A percentile compares a stretch with the other conserved stretches of the same genome.
These are phyloP conservation scores for Pseudachorutes palmiensis DNA, from an alignment of 1,140 invertebrate species.

Conservation along the genomic window DNA sequence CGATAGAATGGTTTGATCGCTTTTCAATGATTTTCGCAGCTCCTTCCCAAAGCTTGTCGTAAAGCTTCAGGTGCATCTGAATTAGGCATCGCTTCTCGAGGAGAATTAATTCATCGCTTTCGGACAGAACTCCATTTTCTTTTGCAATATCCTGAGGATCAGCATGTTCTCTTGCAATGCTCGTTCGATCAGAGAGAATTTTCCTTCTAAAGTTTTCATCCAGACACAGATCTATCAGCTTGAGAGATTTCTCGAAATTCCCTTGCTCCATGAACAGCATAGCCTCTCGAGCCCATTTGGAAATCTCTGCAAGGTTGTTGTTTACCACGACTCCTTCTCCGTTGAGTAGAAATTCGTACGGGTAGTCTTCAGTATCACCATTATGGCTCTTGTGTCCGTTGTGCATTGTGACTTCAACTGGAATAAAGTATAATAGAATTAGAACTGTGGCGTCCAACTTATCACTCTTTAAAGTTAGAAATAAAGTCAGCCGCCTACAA, in stretches of 20 bases:
- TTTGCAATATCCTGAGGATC: not conserved
- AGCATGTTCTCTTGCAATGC: not conserved
- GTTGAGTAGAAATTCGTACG: too few relatives aligned
- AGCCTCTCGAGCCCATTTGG: slow-evolving; percentile 20
- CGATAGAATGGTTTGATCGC: slow-evolving; percentile 23
- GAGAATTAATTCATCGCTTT: slow-evolving; percentile 25
- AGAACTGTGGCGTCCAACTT: too few relatives aligned
- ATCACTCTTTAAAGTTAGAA: too few relatives aligned
- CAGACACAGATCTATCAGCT: slow-evolving; percentile 20
- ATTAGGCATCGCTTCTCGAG: slow-evolving; percentile 34
- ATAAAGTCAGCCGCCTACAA: too few relatives aligned
- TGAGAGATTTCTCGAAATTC: slow-evolving; percentile 16
- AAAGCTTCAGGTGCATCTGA: slow-evolving; percentile 25
- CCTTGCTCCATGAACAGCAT: slow-evolving; percentile 13
- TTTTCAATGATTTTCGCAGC: slow-evolving; percentile 25
- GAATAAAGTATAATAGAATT: too few relatives aligned
- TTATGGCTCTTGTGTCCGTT: too few relatives aligned
- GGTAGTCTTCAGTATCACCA: too few relatives aligned
- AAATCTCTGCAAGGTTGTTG: not conserved
- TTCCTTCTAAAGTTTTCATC: slow-evolving; percentile 20
- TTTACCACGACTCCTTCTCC: too few relatives aligned
- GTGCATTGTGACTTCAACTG: too few relatives aligned
- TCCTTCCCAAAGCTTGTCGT: slow-evolving; percentile 27
- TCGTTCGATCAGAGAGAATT: slow-evolving; percentile 1
- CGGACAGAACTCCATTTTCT: slow-evolving; percentile 12